Evolutionary conservation across 2,797 vertebrate genomes (phyloP).

Genomic region (Enteromius viviparus): DNA sequence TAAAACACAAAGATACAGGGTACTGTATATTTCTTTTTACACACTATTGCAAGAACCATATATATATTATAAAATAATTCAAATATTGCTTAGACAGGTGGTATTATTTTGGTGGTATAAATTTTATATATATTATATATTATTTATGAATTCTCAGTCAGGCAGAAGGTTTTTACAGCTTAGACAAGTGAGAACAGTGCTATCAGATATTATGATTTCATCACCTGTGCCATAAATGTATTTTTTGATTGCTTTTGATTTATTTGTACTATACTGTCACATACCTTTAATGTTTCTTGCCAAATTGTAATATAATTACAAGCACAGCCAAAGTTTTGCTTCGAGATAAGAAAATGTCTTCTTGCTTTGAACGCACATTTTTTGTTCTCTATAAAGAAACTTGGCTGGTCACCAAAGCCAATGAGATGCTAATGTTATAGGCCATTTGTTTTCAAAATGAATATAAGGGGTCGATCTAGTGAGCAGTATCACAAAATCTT

Average conservation of each 20-base stretch:
- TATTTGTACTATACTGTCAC: conserved; percentile 16
- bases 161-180: not conserved
- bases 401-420: conserved; percentile 67
- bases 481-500: conserved; percentile 51
- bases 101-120: not conserved
- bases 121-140: not conserved
- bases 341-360: conserved; percentile 42
- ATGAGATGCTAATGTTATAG: conserved; percentile 56
- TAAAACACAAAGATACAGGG: not conserved
- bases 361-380: conserved; percentile 56
- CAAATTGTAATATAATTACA: conserved; percentile 50
- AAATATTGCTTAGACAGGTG: not conserved
- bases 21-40: not conserved
- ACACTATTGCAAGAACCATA: not conserved
- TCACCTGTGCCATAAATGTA: conserved; percentile 10
- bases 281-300: conserved; percentile 4
- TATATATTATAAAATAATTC: not conserved
- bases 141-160: not conserved
- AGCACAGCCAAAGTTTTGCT: conserved; percentile 59
- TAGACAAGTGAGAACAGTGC: conserved; percentile 10
- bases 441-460: conserved; percentile 61
- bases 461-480: conserved; percentile 70
- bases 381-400: conserved; percentile 33
- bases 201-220: conserved; percentile 9
- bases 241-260: not conserved